phyloP scores from a whole-genome alignment of 2,888 invertebrate species.

The Hipparchia semele region DNA sequence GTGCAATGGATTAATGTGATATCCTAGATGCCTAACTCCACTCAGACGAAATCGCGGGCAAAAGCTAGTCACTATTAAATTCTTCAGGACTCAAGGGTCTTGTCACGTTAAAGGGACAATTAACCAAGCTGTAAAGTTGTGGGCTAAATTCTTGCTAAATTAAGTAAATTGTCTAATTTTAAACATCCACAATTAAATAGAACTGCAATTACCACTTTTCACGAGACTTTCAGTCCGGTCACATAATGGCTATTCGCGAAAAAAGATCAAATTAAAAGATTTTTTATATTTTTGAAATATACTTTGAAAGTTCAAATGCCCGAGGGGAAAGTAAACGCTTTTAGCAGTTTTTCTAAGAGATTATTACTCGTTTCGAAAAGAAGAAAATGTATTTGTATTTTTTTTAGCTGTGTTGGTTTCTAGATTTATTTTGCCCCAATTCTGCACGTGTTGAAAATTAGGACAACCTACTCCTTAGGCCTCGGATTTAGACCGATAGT shows the following conservation, averaged over 20 bases:
- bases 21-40: too few species aligned
- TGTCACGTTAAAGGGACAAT: neutral
- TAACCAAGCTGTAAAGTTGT: neutral
- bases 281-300: conserved; percentile 22
- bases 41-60: too few species aligned
- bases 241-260: neutral
- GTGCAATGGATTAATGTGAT: too few species aligned
- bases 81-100: too few species aligned
- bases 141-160: neutral
- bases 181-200: neutral
- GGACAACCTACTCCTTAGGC: conserved; percentile 54
- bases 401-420: conserved; percentile 50
- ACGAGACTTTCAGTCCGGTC: neutral
- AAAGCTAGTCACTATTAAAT: too few species aligned
- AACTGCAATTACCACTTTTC: neutral
- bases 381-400: conserved; percentile 33
- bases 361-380: neutral
- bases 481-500: conserved; percentile 36
- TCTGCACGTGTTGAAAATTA: conserved; percentile 49
- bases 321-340: conserved; percentile 32
- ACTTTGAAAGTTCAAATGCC: conserved; percentile 27
- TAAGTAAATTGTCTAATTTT: conserved; percentile 1
- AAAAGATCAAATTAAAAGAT: conserved; percentile 16
- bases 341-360: conserved; percentile 34
- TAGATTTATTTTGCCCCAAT: conserved; percentile 64